Evolutionary conservation across 2,888 invertebrate genomes (phyloP).

Genomic region (Thereva nobilitata): DNA sequence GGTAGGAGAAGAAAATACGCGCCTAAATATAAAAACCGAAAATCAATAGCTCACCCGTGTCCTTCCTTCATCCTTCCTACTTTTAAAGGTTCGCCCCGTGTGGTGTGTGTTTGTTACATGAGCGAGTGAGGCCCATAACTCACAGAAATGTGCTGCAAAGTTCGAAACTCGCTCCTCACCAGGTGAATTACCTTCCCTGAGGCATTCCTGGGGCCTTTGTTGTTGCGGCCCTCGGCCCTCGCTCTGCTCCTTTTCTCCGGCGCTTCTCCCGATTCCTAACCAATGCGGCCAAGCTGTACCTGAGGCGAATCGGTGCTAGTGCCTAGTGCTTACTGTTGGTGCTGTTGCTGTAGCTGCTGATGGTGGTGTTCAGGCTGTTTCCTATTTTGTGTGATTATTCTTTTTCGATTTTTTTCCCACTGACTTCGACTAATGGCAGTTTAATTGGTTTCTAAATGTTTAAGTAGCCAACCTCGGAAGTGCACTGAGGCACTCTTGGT

Average conservation of each 20-base stretch:
- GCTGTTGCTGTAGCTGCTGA: slow-evolving; percentile 12
- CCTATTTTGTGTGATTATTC: slow-evolving; percentile 17
- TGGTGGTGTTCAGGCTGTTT: slow-evolving; percentile 3
- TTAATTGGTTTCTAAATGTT: slow-evolving; percentile 47
- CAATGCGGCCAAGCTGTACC: too few relatives aligned
- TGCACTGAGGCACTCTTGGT: slow-evolving; percentile 1
- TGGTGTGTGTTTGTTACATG: slow-evolving; percentile 29
- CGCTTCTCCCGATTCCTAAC: slow-evolving; percentile 2
- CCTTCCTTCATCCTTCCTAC: slow-evolving; percentile 19
- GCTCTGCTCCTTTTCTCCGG: slow-evolving; percentile 5
- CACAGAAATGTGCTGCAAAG: slow-evolving; percentile 34
- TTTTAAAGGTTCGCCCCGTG: slow-evolving; percentile 5
- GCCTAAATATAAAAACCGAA: slow-evolving; percentile 34
- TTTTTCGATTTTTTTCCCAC: slow-evolving; percentile 32
- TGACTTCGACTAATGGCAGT: slow-evolving; percentile 42
- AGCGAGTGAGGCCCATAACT: slow-evolving; percentile 29
- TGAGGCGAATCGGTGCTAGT: background rate
- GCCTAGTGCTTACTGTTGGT: background rate
- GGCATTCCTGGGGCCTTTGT: slow-evolving; percentile 19
- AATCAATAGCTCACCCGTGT: slow-evolving; percentile 32
- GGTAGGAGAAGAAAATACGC: slow-evolving; percentile 20
- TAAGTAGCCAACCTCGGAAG: slow-evolving; percentile 33
- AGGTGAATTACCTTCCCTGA: slow-evolving; percentile 24
- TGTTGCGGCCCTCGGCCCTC: background rate
- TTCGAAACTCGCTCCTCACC: slow-evolving; percentile 33